Evolutionary conservation across 2,113 vertebrate species (phyloP).

Genomic region (Tursiops truncatus): DNA sequence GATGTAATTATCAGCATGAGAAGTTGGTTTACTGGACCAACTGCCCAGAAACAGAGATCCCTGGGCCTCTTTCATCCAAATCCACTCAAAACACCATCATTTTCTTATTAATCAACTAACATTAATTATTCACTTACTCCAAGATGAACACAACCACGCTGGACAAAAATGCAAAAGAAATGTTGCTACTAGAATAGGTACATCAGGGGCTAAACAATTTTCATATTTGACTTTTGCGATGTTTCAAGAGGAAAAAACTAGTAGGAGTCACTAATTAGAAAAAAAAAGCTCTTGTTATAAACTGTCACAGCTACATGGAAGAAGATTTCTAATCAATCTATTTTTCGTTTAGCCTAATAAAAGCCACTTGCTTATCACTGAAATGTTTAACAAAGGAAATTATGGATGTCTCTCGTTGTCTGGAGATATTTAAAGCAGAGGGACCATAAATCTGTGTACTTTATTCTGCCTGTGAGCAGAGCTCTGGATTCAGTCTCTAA

Average conservation of each 20-base stretch:
- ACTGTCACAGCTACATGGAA: background rate
- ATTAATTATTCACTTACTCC: constrained; percentile 51
- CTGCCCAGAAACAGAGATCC: background rate
- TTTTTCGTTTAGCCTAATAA: constrained; percentile 28
- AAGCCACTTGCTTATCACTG: background rate
- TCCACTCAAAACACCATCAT: constrained; percentile 18
- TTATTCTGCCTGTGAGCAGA: background rate
- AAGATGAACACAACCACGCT: background rate
- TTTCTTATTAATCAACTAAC: constrained; percentile 43
- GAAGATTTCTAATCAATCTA: background rate
- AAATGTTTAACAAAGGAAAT: background rate
- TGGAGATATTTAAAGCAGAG: background rate
- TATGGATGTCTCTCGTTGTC: background rate
- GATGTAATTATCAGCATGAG: background rate
- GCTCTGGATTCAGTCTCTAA: background rate
- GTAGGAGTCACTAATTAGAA: background rate
- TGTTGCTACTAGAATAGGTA: background rate
- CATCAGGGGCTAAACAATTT: background rate
- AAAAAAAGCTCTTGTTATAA: background rate
- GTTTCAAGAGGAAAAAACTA: background rate
- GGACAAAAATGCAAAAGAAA: constrained; percentile 34
- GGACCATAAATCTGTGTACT: background rate
- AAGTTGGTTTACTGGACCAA: background rate
- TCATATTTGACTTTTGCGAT: background rate
- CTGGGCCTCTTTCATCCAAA: background rate